Base-by-base conservation (phyloP, 2,888 invertebrate species). In the Drosophila dives region DNA sequence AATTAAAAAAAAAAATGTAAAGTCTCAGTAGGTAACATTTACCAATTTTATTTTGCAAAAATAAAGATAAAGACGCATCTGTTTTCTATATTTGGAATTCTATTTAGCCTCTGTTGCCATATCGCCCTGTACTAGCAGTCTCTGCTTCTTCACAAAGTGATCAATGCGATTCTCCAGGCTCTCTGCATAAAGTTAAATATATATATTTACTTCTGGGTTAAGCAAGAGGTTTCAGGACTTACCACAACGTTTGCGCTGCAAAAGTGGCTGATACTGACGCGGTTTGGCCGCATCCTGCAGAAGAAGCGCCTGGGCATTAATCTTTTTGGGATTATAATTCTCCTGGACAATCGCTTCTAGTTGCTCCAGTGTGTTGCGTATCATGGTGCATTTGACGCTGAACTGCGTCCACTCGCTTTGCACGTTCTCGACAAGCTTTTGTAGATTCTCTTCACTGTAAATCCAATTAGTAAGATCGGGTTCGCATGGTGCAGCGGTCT, bases 211-310 rank as follows among this genome's bases (percentile, higher is more conserved):
- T 12, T 3, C 3, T 15, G 2, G 15, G 5, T 23, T 23, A 12
- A 6, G 15, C 0, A 0, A 17, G 10, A 26, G 23, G 8, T 56
- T 40, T 15, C 3, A 26, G 3, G n/a, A 94, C 95, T 94, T 93
- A 98, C 98, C 96, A 93, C 98, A 98, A 71, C 95, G 96, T 53
- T 95, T 95, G 78, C 98, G 94, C 80, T 95, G 94, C 92, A 97
- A 92, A 38, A 98, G 92, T 1, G 96, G 96, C 74, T 95, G 95
- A 93, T 98, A 97, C 8, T 94, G 93, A 89, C 94, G 96, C 0
- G 95, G 92, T 85, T 95, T 95, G 0, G 95, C 95, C 0, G 96
- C 96, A 83, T 95, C 95, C 38, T 96, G 91, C 29, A 98, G 92
- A 80, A 95, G 94, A 49, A 95, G 93, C 4, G 94, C 93, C 86